These are phyloP conservation scores for Tiliacea citrago DNA, from an alignment of 2,888 invertebrate genomes.

Conservation along the genomic window DNA sequence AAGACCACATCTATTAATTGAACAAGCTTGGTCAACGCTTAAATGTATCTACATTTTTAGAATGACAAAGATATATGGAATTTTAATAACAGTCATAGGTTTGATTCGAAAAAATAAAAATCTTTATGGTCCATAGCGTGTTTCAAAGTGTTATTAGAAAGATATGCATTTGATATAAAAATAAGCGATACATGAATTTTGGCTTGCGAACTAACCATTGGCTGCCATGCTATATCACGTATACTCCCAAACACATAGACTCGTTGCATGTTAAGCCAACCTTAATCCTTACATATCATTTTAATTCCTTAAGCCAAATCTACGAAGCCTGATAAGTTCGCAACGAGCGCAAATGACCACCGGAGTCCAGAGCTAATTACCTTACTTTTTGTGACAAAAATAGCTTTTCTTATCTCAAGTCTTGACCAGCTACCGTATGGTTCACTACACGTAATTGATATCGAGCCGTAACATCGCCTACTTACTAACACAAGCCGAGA, in stretches of 20 bases:
- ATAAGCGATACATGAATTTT: conserved; percentile 68
- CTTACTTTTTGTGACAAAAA: conserved; percentile 88
- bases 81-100: conserved; percentile 58
- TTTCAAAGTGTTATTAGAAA: conserved; percentile 52
- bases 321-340: conserved; percentile 55
- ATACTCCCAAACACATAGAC: conserved; percentile 16
- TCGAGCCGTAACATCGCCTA: conserved; percentile 81
- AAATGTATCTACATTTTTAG: conserved; percentile 66
- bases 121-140: conserved; percentile 64
- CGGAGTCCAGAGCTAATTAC: conserved; percentile 84
- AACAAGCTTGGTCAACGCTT: conserved; percentile 66
- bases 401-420: conserved; percentile 85
- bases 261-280: conserved; percentile 13
- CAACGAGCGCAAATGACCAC: conserved; percentile 81
- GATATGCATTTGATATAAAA: conserved; percentile 71
- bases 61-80: conserved; percentile 58
- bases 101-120: conserved; percentile 67
- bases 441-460: conserved; percentile 86
- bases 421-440: conserved; percentile 78
- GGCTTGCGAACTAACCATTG: conserved; percentile 61
- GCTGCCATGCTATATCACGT: conserved; percentile 25
- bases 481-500: conserved; percentile 67
- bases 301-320: conserved; percentile 37
- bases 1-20: conserved; percentile 60
- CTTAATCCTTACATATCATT: conserved; percentile 33